phyloP scores from a whole-genome alignment of 2,888 invertebrate genomes.

The Myopa tessellatipennis region DNA sequence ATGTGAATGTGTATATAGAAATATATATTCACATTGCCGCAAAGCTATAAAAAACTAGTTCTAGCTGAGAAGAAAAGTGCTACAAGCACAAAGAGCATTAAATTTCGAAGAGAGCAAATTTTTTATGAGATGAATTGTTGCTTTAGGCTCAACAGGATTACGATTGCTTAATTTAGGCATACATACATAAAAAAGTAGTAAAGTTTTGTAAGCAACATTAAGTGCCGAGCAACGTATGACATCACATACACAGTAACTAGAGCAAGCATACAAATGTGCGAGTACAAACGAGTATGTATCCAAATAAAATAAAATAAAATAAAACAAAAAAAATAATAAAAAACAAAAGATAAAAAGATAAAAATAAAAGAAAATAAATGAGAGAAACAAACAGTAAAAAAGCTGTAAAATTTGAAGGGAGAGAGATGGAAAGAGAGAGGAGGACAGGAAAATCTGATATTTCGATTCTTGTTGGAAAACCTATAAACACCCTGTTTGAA shows the following conservation, averaged over 20 bases:
- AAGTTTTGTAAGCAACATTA: neutral
- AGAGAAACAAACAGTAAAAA: neutral
- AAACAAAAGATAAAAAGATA: neutral
- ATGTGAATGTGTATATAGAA: neutral
- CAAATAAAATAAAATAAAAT: neutral
- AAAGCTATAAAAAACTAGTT: neutral
- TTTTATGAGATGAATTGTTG: slow-evolving; percentile 14
- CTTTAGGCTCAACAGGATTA: slow-evolving; percentile 6
- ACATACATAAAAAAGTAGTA: slow-evolving; percentile 11
- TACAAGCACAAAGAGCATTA: neutral
- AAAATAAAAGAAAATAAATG: neutral
- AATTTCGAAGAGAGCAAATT: slow-evolving; percentile 21
- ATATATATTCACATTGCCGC: neutral
- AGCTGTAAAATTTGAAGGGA: no score
- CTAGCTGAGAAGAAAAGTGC: neutral
- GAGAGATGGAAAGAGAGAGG: no score
- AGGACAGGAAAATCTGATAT: no score
- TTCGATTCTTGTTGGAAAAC: neutral
- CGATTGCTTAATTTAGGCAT: neutral
- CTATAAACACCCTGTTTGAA: neutral
- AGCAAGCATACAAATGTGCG: neutral
- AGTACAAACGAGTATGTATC: neutral
- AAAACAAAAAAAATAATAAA: neutral
- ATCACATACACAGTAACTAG: neutral
- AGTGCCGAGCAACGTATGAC: neutral